Base-by-base conservation (phyloP, 2,113 vertebrate species). In the Potamarius usumacintae region DNA sequence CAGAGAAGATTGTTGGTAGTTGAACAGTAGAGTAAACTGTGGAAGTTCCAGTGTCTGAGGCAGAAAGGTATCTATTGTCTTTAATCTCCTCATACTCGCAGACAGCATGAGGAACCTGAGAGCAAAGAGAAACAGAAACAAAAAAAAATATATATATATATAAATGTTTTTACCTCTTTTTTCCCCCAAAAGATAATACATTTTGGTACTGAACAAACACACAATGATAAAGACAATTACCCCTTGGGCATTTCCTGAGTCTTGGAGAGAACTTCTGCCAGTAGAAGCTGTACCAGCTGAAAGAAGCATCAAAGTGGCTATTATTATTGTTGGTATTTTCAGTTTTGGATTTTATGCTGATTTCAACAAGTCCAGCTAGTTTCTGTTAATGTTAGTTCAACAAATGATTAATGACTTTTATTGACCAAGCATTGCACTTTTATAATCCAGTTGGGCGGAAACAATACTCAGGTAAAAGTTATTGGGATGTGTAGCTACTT, bases 21-120 rank as follows among this genome's bases (percentile, higher is more conserved):
- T 53, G 20, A 42, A 20, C n/a, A 85, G 53, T 34, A 10, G 30
- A 1, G 25, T 11, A 65, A 42, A 20, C 25, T 62, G 84, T 50
- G 94, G 71, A 53, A 93, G 67, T 52, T 90, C 91, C 89, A 95
- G 72, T 53, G 87, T 93, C 83, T 93, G 91, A 0, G 91, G 92
- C 18, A 94, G 88, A 4, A 92, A 89, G 85, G 92, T 90, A 9
- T n/a, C 52, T 55, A 34, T 27, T 48, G 42, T 50, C 18, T 76
- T 52, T 25, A 50, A 50, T 50, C 72, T 76, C 72, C 20, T 25
- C 72, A 25, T 76, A 76, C 0, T 20, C 20, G 25, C 8, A 50
- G 42, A 9, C 30, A 76, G 2, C 20, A 50, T 10, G 34, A 74
- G 42, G 42, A 74, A 74, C 34, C 71, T 22, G 42, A 42, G 30